Base-by-base conservation (phyloP, 2,113 vertebrate species). In the Lagopus muta region DNA sequence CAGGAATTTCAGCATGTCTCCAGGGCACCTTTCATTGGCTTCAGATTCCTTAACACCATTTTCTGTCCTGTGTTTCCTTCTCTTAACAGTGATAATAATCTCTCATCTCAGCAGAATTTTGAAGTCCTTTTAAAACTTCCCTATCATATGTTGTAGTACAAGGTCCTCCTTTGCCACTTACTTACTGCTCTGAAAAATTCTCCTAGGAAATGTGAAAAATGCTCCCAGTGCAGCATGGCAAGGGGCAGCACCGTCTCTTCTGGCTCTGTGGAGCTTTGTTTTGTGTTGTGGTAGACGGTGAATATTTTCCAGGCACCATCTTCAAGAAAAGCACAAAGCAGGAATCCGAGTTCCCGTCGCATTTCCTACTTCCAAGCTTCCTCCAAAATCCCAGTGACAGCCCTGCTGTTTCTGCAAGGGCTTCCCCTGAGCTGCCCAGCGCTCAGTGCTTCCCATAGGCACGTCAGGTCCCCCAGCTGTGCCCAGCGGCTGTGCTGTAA, bases 171-270 rank as follows among this genome's bases (percentile, higher is more conserved):
- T 52, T 76, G 50, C 50, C 20, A 15, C 50, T 80, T 66, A 15
- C n/a, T 34, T 43, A 32, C 28, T 54, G 5, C 24, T 54, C 28
- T 3, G 25, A 15, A 48, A 58, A 76, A 36, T 20, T 64, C 36
- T 10, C 21, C 24, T 55, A 42, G 17, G 45, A 40, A 64, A 32
- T 4, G 48, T 28, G 48, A 64, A 10, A 25, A 76, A 20, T 20
- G 48, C 18, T 70, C 21, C 8, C 3, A 4, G 6, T 24, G 40
- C 1, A 3, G 32, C 30, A 12, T 2, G 8, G 13, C 22, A 15
- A 36, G 69, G 47, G 30, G 48, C 8, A 10, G 75, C 67, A 10
- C 12, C 16, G 13, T 72, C 43, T 13, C 32, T 76, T 27, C 60
- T 42, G 40, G 8, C 11, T 57, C 8, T 4, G 10, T 30, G 32